Conservation (phyloP, 2,113 vertebrate genomes). For the Hemiscyllium ocellatum region DNA sequence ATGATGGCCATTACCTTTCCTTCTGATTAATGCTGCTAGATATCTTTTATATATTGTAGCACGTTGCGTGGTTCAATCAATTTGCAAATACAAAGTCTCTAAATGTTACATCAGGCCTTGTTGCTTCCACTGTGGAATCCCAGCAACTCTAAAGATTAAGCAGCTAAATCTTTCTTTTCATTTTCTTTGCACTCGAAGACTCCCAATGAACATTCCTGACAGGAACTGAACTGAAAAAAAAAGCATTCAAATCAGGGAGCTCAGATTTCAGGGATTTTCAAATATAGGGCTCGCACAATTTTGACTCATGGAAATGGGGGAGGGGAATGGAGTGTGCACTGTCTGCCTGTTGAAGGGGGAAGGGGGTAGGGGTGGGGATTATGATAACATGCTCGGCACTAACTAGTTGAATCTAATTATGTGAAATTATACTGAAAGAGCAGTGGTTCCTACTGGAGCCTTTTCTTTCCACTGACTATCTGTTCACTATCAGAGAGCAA, state of each 20-base stretch:
- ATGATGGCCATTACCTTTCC: not conserved
- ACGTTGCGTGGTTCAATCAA: not conserved
- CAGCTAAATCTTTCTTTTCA: not conserved
- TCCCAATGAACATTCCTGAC: not conserved
- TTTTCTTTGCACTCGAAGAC: not conserved
- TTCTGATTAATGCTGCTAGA: not conserved
- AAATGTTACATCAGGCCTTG: not conserved
- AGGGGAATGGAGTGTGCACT: not conserved
- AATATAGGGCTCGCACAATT: not conserved
- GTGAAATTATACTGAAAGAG: not conserved
- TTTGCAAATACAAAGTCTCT: not conserved
- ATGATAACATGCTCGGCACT: not conserved
- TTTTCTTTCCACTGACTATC: no score
- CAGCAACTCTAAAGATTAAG: not conserved
- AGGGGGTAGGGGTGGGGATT: not conserved
- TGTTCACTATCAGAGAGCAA: not conserved
- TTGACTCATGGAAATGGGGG: not conserved
- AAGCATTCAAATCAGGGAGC: not conserved
- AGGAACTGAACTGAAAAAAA: not conserved
- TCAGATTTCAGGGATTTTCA: constrained; percentile 5
- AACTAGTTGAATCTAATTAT: not conserved
- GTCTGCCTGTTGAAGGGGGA: not conserved
- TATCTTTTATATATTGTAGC: not conserved
- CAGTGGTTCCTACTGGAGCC: not conserved
- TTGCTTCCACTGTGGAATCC: not conserved